Evolutionary conservation across 2,888 invertebrate genomes (phyloP), one percentile per base, ranked within the genome.

Genomic region (Sminthurides aquaticus): DNA sequence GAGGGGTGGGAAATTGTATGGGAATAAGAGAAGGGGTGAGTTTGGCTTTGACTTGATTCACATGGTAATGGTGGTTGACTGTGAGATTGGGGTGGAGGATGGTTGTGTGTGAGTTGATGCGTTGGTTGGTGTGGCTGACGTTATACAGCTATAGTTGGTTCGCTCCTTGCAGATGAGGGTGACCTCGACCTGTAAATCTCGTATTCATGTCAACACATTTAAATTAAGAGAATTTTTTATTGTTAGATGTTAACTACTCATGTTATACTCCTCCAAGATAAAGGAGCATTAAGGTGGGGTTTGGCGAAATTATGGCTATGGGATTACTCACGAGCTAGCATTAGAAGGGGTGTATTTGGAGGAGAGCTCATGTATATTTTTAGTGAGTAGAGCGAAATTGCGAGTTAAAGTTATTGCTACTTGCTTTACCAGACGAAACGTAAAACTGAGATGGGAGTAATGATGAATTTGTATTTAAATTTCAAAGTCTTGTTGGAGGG

Each of bases 111-210:
- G n/a, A n/a, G n/a, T n/a, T n/a, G n/a, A n/a, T n/a, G n/a, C n/a
- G n/a, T n/a, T n/a, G n/a, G n/a, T n/a, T n/a, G n/a, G n/a, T n/a
- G n/a, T n/a, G n/a, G n/a, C n/a, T n/a, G n/a, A n/a, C n/a, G n/a
- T n/a, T n/a, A n/a, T n/a, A n/a, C n/a, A n/a, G n/a, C n/a, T n/a
- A n/a, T n/a, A n/a, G n/a, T n/a, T n/a, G n/a, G n/a, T n/a, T n/a
- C n/a, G n/a, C n/a, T n/a, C n/a, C n/a, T n/a, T n/a, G n/a, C n/a
- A 43, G 18, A 43, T 52, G 8, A 52, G 52, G 63, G 49, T 60
- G 74, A 71, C 74, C 74, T 74, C 74, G 74, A 74, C 74, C 74
- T 65, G 74, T 68, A 72, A 74, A 72, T 71, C 72, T 71, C 69
- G 52, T 60, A 60, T 48, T 60, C 22, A 22, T 57, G 28, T 25